Evolutionary conservation across 2,113 vertebrate species (phyloP).

Genomic region (Cryptomyrus ogoouensis): DNA sequence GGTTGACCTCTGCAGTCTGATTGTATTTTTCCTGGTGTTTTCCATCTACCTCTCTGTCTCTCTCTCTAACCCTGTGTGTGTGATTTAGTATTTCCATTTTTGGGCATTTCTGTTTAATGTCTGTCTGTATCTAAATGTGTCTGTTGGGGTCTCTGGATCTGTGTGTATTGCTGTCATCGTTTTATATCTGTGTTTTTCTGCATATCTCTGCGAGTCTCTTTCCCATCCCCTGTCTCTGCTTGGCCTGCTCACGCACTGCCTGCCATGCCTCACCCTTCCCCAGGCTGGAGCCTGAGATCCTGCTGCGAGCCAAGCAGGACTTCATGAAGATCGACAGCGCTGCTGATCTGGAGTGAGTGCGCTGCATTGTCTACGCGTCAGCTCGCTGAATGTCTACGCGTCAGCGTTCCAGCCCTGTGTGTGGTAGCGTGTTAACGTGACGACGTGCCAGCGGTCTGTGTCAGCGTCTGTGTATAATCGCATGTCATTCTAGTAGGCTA

Average conservation of each 20-base stretch:
- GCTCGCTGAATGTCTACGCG: constrained; percentile 10
- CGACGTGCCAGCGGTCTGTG: background rate
- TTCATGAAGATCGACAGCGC: constrained; percentile 96
- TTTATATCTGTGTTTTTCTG: background rate
- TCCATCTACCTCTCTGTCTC: background rate
- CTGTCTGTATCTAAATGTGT: background rate
- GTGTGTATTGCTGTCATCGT: background rate
- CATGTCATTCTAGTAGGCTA: background rate
- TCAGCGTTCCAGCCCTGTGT: background rate
- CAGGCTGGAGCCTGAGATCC: constrained; percentile 97
- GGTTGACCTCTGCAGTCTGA: constrained; percentile 31
- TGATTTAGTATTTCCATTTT: background rate
- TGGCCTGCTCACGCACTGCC: constrained; percentile 10
- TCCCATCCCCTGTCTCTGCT: constrained; percentile 15
- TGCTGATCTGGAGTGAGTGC: constrained; percentile 85
- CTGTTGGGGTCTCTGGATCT: background rate
- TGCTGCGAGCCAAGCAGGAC: constrained; percentile 94
- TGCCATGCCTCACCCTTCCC: constrained; percentile 7
- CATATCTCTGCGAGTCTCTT: background rate
- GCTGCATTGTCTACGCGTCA: constrained; percentile 50
- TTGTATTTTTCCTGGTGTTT: constrained; percentile 28
- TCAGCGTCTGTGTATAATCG: background rate
- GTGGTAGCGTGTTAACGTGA: background rate
- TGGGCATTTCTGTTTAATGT: background rate
- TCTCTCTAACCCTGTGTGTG: constrained; percentile 15